Percentiles rank a stretch among this genome's conserved stretches.
Conservation (phyloP, 2,888 invertebrate genomes). For the Phoenoteleia sp. region DNA sequence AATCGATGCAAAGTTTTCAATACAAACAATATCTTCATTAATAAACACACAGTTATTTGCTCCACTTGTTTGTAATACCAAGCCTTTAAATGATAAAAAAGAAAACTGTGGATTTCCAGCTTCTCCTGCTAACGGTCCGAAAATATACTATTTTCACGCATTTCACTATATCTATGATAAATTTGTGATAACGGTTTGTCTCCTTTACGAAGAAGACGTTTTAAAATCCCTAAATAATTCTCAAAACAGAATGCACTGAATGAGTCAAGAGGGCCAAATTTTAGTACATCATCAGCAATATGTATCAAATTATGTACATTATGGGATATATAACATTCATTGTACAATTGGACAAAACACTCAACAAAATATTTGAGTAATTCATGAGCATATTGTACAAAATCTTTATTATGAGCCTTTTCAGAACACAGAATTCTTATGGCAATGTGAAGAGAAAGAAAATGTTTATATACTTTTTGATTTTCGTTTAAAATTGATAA, state of each 20-base stretch:
- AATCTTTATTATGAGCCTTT: neutral
- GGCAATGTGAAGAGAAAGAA: neutral
- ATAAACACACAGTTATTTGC: slow-evolving; percentile 7
- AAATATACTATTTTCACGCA: neutral
- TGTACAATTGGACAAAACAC: neutral
- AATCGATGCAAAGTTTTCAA: neutral
- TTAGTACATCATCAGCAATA: neutral
- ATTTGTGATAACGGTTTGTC: slow-evolving; percentile 1
- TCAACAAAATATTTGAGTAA: neutral
- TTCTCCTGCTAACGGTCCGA: neutral
- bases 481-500: neutral
- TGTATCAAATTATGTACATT: slow-evolving; percentile 12
- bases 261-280: neutral
- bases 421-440: neutral
- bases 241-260: slow-evolving; percentile 2
- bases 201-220: slow-evolving; percentile 4
- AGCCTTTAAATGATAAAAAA: neutral
- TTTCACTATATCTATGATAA: neutral
- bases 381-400: neutral
- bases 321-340: slow-evolving; percentile 17
- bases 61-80: neutral
- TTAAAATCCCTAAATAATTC: slow-evolving; percentile 14
- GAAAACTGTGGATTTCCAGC: slow-evolving; percentile 10
- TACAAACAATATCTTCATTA: slow-evolving; percentile 1
- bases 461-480: neutral